Evolutionary conservation across 2,888 invertebrate species (phyloP).

Genomic region (Patella caerulea): DNA sequence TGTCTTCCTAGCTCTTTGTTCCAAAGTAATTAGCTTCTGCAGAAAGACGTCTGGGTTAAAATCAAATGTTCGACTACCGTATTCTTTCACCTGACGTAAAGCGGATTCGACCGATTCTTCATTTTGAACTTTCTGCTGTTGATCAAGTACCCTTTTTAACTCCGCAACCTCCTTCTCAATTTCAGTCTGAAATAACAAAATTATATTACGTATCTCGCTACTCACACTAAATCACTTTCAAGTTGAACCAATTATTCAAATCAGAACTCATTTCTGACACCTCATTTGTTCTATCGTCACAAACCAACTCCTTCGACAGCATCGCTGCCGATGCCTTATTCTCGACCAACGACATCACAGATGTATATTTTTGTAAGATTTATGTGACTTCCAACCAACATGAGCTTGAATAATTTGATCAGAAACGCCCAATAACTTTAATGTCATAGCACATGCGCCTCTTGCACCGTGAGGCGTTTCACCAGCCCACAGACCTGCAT

Average conservation of each 20-base stretch:
- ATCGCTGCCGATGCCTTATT: background rate
- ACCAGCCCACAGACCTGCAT: too few species aligned
- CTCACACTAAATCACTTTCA: background rate
- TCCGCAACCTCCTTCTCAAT: constrained; percentile 3
- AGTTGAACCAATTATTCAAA: background rate
- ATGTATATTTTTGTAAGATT: background rate
- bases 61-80: background rate
- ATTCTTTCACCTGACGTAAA: background rate
- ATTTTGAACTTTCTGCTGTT: background rate
- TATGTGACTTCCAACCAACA: too few species aligned
- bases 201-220: background rate
- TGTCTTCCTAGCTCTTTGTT: background rate
- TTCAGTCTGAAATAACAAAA: background rate
- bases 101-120: background rate
- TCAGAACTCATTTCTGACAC: background rate
- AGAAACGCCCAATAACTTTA: too few species aligned
- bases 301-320: too few species aligned
- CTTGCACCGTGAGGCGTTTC: too few species aligned
- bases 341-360: background rate
- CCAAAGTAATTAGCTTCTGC: background rate
- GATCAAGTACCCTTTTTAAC: background rate
- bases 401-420: too few species aligned
- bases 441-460: too few species aligned
- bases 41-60: background rate
- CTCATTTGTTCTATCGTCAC: background rate